phyloP scores from a whole-genome alignment of 2,113 vertebrate genomes.

The Hyaena hyaena region DNA sequence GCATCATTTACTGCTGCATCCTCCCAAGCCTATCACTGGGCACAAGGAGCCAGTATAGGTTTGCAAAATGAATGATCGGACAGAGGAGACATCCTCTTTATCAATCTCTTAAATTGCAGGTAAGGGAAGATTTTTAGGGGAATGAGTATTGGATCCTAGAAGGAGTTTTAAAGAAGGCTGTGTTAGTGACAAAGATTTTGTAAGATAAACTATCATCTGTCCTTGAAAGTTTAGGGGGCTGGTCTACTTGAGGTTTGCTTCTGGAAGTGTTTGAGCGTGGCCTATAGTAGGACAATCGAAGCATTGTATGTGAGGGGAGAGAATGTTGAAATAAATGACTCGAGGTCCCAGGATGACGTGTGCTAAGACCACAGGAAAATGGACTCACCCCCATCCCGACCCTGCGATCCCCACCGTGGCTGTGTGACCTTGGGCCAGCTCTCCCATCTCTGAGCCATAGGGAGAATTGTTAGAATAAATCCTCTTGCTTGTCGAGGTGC shows the following conservation, averaged over 20 bases:
- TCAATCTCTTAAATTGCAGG: background rate
- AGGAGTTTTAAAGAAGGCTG: background rate
- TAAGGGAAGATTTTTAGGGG: background rate
- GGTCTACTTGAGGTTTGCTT: background rate
- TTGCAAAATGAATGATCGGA: background rate
- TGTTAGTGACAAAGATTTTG: background rate
- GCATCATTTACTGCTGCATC: background rate
- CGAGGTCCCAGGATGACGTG: background rate
- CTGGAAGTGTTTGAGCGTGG: background rate
- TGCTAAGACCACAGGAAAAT: background rate
- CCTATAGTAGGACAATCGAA: background rate
- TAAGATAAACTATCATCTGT: background rate
- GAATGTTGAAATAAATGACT: background rate
- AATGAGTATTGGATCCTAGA: background rate
- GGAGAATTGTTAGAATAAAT: background rate
- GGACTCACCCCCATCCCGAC: background rate
- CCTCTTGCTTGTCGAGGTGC: background rate
- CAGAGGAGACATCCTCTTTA: background rate
- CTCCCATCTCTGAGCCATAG: background rate
- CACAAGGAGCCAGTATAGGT: background rate
- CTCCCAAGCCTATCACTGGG: background rate
- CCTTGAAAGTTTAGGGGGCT: background rate
- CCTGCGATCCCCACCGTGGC: background rate
- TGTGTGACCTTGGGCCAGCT: background rate
- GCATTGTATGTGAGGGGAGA: background rate